Conservation (phyloP, 2,113 vertebrate species). For the Mohoua ochrocephala region DNA sequence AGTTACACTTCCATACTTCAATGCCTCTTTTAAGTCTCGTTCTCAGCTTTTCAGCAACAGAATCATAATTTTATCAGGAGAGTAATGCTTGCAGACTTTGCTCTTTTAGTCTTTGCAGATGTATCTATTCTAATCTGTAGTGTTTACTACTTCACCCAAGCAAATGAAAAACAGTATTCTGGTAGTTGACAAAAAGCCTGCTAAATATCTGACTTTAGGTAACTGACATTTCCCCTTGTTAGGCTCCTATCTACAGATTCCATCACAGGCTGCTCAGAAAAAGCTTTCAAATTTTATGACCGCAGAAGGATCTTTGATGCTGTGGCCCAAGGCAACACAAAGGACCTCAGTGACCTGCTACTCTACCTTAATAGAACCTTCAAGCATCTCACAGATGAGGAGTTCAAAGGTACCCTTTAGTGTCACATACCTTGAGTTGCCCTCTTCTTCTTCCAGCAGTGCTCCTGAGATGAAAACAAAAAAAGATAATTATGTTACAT, state of each 20-base stretch:
- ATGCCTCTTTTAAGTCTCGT: neutral
- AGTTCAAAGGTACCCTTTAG: conserved; percentile 82
- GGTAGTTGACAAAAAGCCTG: neutral
- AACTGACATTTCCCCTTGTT: neutral
- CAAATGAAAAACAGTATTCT: neutral
- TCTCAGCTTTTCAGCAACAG: neutral
- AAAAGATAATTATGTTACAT: neutral
- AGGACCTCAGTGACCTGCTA: conserved; percentile 77
- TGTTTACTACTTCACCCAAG: neutral
- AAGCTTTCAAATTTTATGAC: conserved; percentile 68
- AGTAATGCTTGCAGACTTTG: neutral
- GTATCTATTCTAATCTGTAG: neutral
- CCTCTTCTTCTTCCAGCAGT: neutral
- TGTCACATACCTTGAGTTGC: neutral
- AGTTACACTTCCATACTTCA: neutral
- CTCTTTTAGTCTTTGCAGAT: neutral
- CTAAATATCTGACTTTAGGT: neutral
- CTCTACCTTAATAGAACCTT: conserved; percentile 77
- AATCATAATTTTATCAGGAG: neutral
- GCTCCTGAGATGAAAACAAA: neutral
- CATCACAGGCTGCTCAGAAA: conserved; percentile 45
- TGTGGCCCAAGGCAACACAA: conserved; percentile 77
- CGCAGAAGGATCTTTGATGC: conserved; percentile 82
- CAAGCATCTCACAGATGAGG: conserved; percentile 83
- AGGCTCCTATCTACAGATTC: conserved; percentile 61